Percentiles rank a stretch among this genome's conserved stretches.
Evolutionary conservation across 2,797 vertebrate genomes (phyloP).

Genomic region (Betta splendens): DNA sequence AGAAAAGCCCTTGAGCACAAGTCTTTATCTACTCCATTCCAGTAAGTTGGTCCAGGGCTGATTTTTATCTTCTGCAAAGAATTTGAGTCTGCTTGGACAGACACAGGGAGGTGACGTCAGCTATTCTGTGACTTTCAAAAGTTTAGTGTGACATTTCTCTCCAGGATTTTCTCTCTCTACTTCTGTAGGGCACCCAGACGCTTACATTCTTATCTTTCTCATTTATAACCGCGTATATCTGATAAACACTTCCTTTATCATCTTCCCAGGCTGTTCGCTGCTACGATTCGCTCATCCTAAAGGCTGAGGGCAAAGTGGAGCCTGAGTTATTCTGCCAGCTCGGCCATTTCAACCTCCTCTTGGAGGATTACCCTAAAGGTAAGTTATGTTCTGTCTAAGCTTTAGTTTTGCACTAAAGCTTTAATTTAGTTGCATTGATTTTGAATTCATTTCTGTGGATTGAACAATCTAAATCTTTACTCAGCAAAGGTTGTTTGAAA

Average conservation of each 20-base stretch:
- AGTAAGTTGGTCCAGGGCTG: slow-evolving; percentile 10
- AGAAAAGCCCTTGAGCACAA: not conserved
- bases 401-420: too few relatives aligned
- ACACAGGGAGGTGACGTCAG: slow-evolving; percentile 35
- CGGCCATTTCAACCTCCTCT: slow-evolving; percentile 98
- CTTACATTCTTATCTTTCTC: not conserved
- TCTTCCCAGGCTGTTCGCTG: slow-evolving; percentile 91
- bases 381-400: slow-evolving; percentile 69
- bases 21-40: slow-evolving; percentile 43
- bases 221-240: not conserved
- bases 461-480: too few relatives aligned
- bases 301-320: slow-evolving; percentile 99
- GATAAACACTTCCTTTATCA: slow-evolving; percentile 1
- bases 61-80: slow-evolving; percentile 45
- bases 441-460: too few relatives aligned
- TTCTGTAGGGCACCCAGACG: too few relatives aligned
- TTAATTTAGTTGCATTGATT: too few relatives aligned
- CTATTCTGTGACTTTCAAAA: slow-evolving; percentile 39
- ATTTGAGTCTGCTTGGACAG: slow-evolving; percentile 6
- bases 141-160: slow-evolving; percentile 19
- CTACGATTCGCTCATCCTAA: slow-evolving; percentile 97
- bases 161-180: not conserved
- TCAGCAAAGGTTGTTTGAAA: too few relatives aligned
- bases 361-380: slow-evolving; percentile 99
- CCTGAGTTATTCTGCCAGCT: slow-evolving; percentile 99